These are phyloP conservation scores for Metopolophium dirhodum DNA, from an alignment of 1,140 invertebrate species.

Conservation along the genomic window DNA sequence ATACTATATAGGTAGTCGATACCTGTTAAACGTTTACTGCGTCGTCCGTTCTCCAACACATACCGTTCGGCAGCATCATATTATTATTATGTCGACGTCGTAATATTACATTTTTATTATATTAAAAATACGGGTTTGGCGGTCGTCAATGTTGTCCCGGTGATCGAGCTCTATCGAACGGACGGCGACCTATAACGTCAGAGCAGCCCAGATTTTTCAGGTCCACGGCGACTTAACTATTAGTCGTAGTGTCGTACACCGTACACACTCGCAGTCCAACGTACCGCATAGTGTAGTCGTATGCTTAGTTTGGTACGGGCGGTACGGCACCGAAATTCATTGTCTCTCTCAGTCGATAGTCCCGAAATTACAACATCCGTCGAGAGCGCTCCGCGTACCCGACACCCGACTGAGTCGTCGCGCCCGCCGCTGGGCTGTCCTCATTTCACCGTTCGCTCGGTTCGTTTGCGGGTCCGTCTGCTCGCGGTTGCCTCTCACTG, in stretches of 20 bases:
- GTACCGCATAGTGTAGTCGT: neutral
- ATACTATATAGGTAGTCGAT: too few relatives aligned
- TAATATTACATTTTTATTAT: too few relatives aligned
- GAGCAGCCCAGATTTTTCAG: neutral
- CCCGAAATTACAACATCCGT: neutral
- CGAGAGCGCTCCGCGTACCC: neutral
- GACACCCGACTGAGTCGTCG: neutral
- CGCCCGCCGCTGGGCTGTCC: neutral
- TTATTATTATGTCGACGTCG: too few relatives aligned
- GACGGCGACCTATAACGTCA: neutral
- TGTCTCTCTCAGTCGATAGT: neutral
- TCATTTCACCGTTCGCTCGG: neutral
- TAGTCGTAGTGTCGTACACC: too few relatives aligned
- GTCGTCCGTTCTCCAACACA: neutral
- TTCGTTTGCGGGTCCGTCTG: neutral
- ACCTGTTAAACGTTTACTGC: neutral
- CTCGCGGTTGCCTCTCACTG: neutral
- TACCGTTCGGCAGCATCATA: neutral
- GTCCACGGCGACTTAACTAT: neutral
- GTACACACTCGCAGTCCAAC: neutral
- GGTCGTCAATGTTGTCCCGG: neutral
- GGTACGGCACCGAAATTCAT: neutral
- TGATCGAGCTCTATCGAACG: neutral
- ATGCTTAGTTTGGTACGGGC: neutral
- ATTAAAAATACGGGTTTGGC: neutral